Evolutionary conservation across 2,797 vertebrate genomes (phyloP), one percentile per base, ranked within the genome.

Genomic region (Parotocinclus haroldoi): DNA sequence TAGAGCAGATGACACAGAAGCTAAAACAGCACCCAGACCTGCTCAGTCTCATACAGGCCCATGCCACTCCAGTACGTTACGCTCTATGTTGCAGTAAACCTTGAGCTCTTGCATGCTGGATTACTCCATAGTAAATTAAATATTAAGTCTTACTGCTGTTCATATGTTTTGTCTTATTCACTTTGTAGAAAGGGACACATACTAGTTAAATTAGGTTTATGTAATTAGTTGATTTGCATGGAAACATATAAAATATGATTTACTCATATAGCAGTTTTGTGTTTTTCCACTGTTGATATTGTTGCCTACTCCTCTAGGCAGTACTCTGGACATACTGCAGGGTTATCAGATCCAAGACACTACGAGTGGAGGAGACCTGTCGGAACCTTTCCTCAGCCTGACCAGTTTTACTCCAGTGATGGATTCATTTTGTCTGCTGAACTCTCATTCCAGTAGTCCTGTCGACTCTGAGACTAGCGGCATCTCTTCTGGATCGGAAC

Each of bases 401-500:
- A 79, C 90, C 0, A 88, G 93, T 56, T 91, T 95, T 82, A 89
- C 78, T 11, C 16, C 18, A 45, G 46, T 40, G 3, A 42, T 62
- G 3, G 72, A 78, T 56, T 91, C 91, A 0, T 89, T 90, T 49
- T 94, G 93, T 58, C 88, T 97, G 58, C 74, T 98, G 85, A 95
- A 96, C 79, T 99, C 96, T 0, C 94, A 94, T 36, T 98, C 96
- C 74, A 98, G 93, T 88, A 99, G 97, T 73, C 96, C 96, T 7
- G 95, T 94, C 0, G 96, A 99, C 86, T 99, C 97, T 0, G 96
- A 99, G 79, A 98, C 95, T 76, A 99, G 97, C 17, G 95, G 94
- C 42, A 94, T 99, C 85, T 98, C 96, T 81, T 99, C 96, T 14
- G 95, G 96, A 68, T 99, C 97, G 0, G 97, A 99, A 75, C 95